phyloP scores from a whole-genome alignment of 2,113 vertebrate species.

The Antechinus flavipes region DNA sequence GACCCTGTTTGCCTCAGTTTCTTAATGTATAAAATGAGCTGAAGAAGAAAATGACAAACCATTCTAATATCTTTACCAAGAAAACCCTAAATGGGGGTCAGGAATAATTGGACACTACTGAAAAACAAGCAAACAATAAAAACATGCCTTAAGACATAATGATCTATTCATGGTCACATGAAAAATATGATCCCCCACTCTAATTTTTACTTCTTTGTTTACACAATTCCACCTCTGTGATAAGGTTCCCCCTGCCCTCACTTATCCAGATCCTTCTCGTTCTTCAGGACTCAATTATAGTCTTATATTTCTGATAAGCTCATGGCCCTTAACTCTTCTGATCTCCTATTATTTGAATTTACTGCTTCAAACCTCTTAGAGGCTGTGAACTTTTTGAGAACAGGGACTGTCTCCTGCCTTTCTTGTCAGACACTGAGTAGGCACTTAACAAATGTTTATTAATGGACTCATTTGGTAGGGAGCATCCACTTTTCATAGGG shows the following conservation, averaged over 20 bases:
- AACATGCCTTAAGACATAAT: not conserved
- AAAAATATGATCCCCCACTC: not conserved
- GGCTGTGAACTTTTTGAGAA: not conserved
- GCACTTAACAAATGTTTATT: not conserved
- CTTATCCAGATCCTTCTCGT: not conserved
- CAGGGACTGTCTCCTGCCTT: not conserved
- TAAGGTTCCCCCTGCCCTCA: not conserved
- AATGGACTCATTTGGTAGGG: not conserved
- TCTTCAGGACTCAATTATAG: not conserved
- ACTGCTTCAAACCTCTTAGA: not conserved
- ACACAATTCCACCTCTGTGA: not conserved
- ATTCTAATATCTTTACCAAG: not conserved
- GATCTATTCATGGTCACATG: not conserved
- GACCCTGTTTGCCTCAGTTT: not conserved
- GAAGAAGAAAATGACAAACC: not conserved
- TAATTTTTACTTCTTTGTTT: not conserved
- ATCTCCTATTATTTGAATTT: not conserved
- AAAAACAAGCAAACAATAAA: not conserved
- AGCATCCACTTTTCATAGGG: not conserved
- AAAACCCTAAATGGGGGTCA: not conserved
- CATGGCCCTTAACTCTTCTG: not conserved
- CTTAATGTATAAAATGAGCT: not conserved
- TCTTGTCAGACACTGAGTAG: not conserved
- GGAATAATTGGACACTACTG: not conserved
- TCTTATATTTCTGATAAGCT: not conserved